Conservation (phyloP, 2,113 vertebrate species). For the Gnathonemus longibarbis region DNA sequence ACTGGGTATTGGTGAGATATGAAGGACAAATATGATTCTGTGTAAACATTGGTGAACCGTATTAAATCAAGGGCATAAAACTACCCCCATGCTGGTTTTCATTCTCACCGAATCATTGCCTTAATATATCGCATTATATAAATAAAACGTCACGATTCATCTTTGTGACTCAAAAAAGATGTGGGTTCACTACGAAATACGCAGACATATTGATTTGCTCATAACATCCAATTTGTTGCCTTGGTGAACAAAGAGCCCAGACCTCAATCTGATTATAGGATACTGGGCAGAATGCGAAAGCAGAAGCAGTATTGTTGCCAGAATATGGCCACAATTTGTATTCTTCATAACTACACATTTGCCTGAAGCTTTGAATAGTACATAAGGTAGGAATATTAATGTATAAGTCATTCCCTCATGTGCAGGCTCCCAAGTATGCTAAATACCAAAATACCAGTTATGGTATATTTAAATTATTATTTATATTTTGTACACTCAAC, state of each 20-base stretch:
- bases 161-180: background rate
- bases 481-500: background rate
- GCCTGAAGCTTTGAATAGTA: background rate
- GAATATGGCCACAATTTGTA: background rate
- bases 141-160: background rate
- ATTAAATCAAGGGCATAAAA: background rate
- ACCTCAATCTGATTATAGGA: background rate
- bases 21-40: background rate
- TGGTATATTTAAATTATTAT: background rate
- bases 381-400: background rate
- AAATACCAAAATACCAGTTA: background rate
- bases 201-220: background rate
- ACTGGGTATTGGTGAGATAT: background rate
- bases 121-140: background rate
- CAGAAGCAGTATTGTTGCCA: background rate
- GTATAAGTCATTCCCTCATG: background rate
- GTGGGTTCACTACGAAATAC: background rate
- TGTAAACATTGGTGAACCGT: background rate
- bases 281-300: background rate
- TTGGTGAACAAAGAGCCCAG: background rate
- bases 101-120: background rate
- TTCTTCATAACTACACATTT: background rate
- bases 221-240: background rate
- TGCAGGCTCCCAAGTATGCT: background rate
- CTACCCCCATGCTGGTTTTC: background rate